phyloP scores from a whole-genome alignment of 2,888 invertebrate species.

The Lochmaea capreae region DNA sequence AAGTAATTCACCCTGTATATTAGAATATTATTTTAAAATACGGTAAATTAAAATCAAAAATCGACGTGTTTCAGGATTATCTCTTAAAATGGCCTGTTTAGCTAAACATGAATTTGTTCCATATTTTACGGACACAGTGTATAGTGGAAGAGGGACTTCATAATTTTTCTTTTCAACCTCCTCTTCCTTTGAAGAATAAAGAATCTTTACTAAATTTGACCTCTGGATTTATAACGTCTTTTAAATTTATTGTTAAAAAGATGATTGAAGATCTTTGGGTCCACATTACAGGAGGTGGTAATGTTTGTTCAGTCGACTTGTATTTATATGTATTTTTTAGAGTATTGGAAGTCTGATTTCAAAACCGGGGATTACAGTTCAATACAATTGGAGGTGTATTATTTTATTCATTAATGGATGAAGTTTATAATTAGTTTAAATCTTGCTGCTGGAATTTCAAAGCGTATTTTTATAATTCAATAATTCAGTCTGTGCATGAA shows the following conservation, averaged over 20 bases:
- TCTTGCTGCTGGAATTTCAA: no score
- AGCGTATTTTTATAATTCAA: no score
- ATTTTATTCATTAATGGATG: constrained; percentile 7
- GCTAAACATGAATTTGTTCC: no score
- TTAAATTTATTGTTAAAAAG: constrained; percentile 90
- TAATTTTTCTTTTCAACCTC: constrained; percentile 86
- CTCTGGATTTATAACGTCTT: constrained; percentile 86
- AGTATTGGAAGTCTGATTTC: no score
- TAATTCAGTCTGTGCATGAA: no score
- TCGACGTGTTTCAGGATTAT: no score
- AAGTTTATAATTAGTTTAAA: constrained; percentile 6
- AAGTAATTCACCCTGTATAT: no score
- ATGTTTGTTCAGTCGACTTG: constrained; percentile 59
- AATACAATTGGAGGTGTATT: constrained; percentile 42
- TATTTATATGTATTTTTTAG: constrained; percentile 39
- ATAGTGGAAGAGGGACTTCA: constrained; percentile 89
- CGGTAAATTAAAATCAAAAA: no score
- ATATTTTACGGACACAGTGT: no score
- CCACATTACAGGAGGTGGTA: constrained; percentile 91
- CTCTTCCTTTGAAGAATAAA: constrained; percentile 86
- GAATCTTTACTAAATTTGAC: constrained; percentile 81
- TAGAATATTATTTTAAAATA: no score
- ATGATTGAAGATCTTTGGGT: constrained; percentile 88
- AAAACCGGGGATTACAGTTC: constrained; percentile 42
- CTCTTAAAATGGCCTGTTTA: no score